Percentiles rank a stretch among this genome's conserved stretches.
phyloP scores from a whole-genome alignment of 2,797 vertebrate genomes.

The Pogoniulus pusillus region DNA sequence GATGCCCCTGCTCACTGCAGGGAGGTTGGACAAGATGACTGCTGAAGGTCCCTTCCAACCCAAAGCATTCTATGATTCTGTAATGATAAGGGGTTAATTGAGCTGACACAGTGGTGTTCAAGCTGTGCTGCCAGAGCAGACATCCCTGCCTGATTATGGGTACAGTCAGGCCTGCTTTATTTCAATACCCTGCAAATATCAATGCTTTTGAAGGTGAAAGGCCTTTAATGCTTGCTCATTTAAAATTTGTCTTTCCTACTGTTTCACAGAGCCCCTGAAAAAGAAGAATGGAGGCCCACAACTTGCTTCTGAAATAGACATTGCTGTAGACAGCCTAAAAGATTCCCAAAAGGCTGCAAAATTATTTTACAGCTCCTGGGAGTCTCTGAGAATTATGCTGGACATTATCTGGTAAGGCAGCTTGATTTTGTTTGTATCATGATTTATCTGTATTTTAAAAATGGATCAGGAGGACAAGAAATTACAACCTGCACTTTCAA shows the following conservation, averaged over 20 bases:
- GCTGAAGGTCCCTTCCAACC: not conserved
- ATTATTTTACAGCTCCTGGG: not conserved
- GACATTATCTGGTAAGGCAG: not conserved
- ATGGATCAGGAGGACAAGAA: not conserved
- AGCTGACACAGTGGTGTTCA: not conserved
- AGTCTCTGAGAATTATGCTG: not conserved
- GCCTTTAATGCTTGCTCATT: not conserved
- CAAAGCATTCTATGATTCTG: not conserved
- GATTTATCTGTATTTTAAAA: conserved; percentile 16
- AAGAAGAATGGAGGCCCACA: not conserved
- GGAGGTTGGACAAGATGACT: too few species aligned
- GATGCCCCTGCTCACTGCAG: not conserved
- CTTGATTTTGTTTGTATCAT: not conserved
- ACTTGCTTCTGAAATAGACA: not conserved
- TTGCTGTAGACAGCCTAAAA: not conserved
- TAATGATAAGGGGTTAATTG: not conserved
- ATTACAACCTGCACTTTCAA: not conserved
- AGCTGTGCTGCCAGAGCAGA: not conserved
- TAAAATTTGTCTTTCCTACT: not conserved
- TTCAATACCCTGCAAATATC: not conserved
- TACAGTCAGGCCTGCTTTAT: not conserved
- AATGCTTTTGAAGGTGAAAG: not conserved
- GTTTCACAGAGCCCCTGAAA: not conserved
- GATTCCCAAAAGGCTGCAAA: not conserved
- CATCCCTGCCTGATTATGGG: not conserved